Base-by-base conservation (phyloP, 2,797 vertebrate genomes). In the Erethizon dorsatum region DNA sequence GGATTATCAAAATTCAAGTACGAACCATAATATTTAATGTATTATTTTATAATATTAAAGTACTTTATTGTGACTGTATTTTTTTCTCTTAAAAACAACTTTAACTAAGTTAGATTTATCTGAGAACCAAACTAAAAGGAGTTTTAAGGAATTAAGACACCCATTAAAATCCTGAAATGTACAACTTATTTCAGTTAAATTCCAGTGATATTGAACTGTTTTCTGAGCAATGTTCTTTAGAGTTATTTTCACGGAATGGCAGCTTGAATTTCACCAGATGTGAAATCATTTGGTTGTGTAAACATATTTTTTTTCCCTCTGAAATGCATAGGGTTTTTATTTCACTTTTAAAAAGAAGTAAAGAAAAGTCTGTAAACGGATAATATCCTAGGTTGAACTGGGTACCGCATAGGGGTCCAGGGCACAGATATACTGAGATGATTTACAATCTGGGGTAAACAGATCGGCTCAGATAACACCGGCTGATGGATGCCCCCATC, bases 401-500 rank as follows among this genome's bases (percentile, higher is more conserved):
- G 77, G 88, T 75, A 97, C 95, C 86, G 96, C 95, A 79, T n/a
- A 96, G 86, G 79, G 88, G 45, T 91, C 88, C 83, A 12, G 33
- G 33, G 52, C 79, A 52, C 57, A 47, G 90, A 95, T 95, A 56
- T 78, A 67, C 71, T 47, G 82, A 77, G 88, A 75, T 98, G 96
- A 98, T 96, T 97, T 98, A 97, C 92, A 97, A 85, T 96, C 97
- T 94, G 97, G 95, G 91, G 90, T 97, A 97, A 97, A 97, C 88
- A 97, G 93, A 97, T 95, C 67, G 92, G 95, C 96, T 97, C 95
- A 94, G 95, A 96, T 95, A 97, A 92, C 90, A 82, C 52, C 13
- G 85, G 57, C 88, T 96, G 96, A 95, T 96, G 7, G 2, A 96
- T 91, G 90, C 41, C 28, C 54, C 85, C 94, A 78, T 88, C 79